These are phyloP conservation scores for Antitype chi DNA, from an alignment of 2,888 invertebrate species.

Conservation along the genomic window DNA sequence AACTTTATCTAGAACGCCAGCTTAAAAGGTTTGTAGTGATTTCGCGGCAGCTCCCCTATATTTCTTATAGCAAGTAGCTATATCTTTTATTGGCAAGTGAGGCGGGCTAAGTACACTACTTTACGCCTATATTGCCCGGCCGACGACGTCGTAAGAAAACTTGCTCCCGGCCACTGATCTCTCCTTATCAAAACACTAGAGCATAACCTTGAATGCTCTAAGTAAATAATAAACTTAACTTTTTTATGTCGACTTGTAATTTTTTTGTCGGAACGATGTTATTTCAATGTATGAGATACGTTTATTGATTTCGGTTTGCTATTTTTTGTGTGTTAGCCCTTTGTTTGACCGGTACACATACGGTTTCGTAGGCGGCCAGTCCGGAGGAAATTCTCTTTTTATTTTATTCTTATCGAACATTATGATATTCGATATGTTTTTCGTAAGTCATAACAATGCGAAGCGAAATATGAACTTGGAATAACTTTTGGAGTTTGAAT, in stretches of 20 bases:
- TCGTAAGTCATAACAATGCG: conserved; percentile 47
- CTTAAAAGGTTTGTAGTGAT: conserved; percentile 70
- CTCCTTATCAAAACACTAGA: conserved; percentile 72
- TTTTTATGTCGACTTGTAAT: conserved; percentile 60
- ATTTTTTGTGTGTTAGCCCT: conserved; percentile 58
- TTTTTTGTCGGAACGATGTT: conserved; percentile 58
- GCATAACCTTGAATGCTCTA: conserved; percentile 57
- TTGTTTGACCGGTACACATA: conserved; percentile 57
- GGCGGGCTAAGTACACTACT: conserved; percentile 74
- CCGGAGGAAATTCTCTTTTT: conserved; percentile 30
- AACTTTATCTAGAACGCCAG: conserved; percentile 61
- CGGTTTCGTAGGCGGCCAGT: conserved; percentile 57
- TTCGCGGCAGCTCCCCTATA: conserved; percentile 61
- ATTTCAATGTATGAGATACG: conserved; percentile 59
- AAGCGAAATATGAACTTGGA: conserved; percentile 16
- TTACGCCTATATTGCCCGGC: conserved; percentile 71
- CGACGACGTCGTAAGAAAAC: conserved; percentile 71
- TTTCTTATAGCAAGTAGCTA: conserved; percentile 69
- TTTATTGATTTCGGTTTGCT: conserved; percentile 61
- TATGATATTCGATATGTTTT: conserved; percentile 53
- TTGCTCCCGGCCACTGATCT: conserved; percentile 69
- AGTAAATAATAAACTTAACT: conserved; percentile 60
- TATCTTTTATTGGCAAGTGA: conserved; percentile 72
- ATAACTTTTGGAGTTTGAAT: conserved; percentile 3
- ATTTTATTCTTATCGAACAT: conserved; percentile 47